Evolutionary conservation across 2,113 vertebrate species (phyloP).

Genomic region (Parus major): DNA sequence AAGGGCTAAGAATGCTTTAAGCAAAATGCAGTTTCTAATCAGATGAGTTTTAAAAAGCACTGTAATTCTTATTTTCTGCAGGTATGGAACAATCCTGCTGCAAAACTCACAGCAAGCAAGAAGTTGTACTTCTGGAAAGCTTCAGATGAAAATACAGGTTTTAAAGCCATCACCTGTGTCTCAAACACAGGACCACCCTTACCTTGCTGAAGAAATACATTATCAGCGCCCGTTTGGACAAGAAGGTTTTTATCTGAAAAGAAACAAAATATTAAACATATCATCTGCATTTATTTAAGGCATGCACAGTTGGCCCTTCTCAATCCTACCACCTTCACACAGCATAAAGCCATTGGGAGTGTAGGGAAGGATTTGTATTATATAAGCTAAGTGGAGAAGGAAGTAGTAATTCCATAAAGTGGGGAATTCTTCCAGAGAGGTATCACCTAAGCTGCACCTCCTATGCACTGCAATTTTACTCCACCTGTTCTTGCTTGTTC

Average conservation of each 20-base stretch:
- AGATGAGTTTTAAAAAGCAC: neutral
- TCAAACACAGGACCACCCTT: slow-evolving; percentile 55
- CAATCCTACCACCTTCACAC: neutral
- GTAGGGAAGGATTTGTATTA: neutral
- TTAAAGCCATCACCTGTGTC: neutral
- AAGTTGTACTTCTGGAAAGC: neutral
- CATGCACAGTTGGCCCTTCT: neutral
- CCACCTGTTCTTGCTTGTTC: slow-evolving; percentile 91
- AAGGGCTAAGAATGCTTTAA: neutral
- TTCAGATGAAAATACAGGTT: neutral
- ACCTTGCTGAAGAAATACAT: slow-evolving; percentile 99
- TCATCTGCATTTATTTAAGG: neutral
- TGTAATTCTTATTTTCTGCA: neutral
- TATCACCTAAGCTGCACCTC: neutral
- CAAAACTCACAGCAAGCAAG: neutral
- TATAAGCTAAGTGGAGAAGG: neutral
- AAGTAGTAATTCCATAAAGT: neutral
- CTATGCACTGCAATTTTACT: neutral
- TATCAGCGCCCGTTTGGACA: slow-evolving; percentile 89
- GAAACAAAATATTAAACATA: neutral
- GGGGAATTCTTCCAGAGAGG: neutral
- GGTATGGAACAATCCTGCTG: neutral
- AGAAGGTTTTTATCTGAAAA: slow-evolving; percentile 89
- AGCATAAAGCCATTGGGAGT: neutral
- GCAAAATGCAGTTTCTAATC: neutral